Evolutionary conservation across 2,113 vertebrate species (phyloP).

Genomic region (Phycodurus eques): DNA sequence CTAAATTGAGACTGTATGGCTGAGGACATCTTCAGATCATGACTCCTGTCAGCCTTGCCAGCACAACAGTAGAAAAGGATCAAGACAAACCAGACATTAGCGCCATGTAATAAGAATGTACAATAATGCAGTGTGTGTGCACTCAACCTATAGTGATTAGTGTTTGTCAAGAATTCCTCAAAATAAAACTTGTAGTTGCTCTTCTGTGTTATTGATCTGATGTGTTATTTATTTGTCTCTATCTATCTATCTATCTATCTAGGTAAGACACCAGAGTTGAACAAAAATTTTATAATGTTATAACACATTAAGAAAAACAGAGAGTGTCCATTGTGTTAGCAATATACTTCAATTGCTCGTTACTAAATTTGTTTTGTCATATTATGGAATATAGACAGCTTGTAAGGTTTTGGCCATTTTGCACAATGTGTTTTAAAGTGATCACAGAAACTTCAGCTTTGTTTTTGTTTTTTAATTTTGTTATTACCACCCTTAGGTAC

Average conservation of each 20-base stretch:
- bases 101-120: slow-evolving; percentile 41
- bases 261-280: too few species aligned
- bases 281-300: too few species aligned
- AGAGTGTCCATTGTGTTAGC: background rate
- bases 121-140: slow-evolving; percentile 12
- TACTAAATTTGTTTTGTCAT: too few species aligned
- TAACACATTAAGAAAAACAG: background rate
- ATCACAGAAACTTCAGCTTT: too few species aligned
- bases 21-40: slow-evolving; percentile 59
- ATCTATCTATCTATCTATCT: too few species aligned
- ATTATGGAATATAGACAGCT: too few species aligned
- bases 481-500: too few species aligned
- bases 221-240: too few species aligned
- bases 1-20: slow-evolving; percentile 52
- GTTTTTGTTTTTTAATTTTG: background rate
- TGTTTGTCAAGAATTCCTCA: slow-evolving; percentile 16
- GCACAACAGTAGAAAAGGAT: slow-evolving; percentile 40
- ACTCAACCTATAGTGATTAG: slow-evolving; percentile 27
- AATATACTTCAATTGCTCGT: too few species aligned
- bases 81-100: slow-evolving; percentile 68
- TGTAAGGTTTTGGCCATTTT: too few species aligned
- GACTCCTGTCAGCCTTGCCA: slow-evolving; percentile 52
- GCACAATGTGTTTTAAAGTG: too few species aligned
- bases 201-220: background rate
- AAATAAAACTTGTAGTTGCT: slow-evolving; percentile 40